phyloP scores from a whole-genome alignment of 2,888 invertebrate species.

The Formica aserva region DNA sequence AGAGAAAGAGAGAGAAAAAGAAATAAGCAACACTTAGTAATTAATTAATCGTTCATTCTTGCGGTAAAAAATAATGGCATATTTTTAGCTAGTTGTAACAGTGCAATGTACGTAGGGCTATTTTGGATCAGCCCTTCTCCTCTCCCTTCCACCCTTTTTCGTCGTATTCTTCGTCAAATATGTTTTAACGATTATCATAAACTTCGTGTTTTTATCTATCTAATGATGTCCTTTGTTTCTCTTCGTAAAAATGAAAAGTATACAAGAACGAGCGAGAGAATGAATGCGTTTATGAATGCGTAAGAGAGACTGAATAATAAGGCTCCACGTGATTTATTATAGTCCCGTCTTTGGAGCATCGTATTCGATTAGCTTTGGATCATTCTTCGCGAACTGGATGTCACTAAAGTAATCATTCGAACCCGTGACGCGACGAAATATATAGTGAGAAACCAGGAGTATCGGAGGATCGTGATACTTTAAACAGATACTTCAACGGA shows the following conservation, averaged over 20 bases:
- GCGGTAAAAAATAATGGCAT: conserved; percentile 69
- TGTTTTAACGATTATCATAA: conserved; percentile 57
- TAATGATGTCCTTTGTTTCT: conserved; percentile 44
- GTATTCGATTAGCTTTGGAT: conserved; percentile 42
- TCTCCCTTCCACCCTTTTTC: conserved; percentile 52
- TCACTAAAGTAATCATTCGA: conserved; percentile 19
- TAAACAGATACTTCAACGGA: conserved; percentile 7
- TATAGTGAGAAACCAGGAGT: conserved; percentile 9
- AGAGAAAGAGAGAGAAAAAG: conserved; percentile 24
- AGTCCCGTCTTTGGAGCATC: conserved; percentile 38
- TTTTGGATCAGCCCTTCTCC: conserved; percentile 27
- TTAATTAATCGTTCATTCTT: conserved; percentile 77
- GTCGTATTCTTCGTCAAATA: conserved; percentile 57
- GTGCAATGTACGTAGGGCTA: conserved; percentile 73
- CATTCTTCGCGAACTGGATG: conserved; percentile 37
- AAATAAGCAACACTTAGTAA: conserved; percentile 78
- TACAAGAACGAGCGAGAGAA: conserved; percentile 20
- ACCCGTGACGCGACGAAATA: neutral
- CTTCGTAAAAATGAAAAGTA: conserved; percentile 21
- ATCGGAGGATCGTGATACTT: conserved; percentile 18
- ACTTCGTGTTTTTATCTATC: conserved; percentile 47
- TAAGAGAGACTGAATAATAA: conserved; percentile 28
- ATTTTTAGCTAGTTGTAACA: conserved; percentile 71
- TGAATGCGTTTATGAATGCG: neutral
- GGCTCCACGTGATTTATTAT: conserved; percentile 41